Evolutionary conservation across 2,888 invertebrate genomes (phyloP).

Genomic region (Cryptosula pallasiana): DNA sequence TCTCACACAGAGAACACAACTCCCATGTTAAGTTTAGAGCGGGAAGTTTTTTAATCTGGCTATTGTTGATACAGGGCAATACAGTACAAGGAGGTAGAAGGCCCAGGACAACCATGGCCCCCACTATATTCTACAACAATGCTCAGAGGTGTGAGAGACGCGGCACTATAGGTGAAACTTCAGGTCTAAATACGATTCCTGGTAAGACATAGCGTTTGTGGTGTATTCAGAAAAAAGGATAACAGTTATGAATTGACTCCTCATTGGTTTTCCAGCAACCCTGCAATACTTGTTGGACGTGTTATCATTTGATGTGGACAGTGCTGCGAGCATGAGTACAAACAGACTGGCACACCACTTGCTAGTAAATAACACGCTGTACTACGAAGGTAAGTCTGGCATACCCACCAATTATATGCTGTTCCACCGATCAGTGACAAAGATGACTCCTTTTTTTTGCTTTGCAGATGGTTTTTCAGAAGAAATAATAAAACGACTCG

Average conservation of each 20-base stretch:
- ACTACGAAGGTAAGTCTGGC: neutral
- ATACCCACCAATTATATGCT: neutral
- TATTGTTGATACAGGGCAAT: slow-evolving; percentile 26
- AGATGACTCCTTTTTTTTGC: neutral
- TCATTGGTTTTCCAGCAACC: neutral
- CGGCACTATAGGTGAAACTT: slow-evolving; percentile 40
- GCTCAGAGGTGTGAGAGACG: slow-evolving; percentile 42
- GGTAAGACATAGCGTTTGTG: too few relatives aligned
- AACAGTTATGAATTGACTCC: too few relatives aligned
- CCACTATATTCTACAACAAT: slow-evolving; percentile 39
- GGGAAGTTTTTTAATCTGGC: too few relatives aligned
- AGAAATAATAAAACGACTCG: neutral
- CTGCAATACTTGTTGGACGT: slow-evolving; percentile 1
- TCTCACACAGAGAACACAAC: too few relatives aligned
- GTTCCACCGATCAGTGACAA: too few relatives aligned
- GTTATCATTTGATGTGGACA: neutral
- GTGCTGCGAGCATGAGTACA: neutral
- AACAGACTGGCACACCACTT: neutral
- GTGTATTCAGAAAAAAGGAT: too few relatives aligned
- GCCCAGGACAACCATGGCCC: slow-evolving; percentile 41
- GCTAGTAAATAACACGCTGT: neutral
- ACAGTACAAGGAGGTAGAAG: slow-evolving; percentile 34
- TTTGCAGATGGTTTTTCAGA: neutral
- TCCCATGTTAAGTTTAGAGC: too few relatives aligned
- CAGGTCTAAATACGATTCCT: slow-evolving; percentile 37